A percentile compares a stretch with the other conserved stretches of the same genome.
Conservation (phyloP, 2,888 invertebrate genomes). For the Operophtera brumata region DNA sequence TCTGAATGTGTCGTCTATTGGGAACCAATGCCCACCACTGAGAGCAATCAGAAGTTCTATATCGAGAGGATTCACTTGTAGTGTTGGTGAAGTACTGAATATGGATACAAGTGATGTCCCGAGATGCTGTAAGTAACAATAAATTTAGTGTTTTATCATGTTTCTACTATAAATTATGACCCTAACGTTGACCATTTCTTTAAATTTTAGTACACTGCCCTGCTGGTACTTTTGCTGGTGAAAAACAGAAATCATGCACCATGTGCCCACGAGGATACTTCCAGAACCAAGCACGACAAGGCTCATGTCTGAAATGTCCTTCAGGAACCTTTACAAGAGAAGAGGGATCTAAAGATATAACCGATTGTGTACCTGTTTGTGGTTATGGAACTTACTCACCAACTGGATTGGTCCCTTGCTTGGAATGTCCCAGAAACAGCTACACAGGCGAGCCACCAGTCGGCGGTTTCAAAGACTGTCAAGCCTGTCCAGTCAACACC, state of each 20-base stretch:
- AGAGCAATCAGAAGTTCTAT: slow-evolving; percentile 92
- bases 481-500: slow-evolving; percentile 93
- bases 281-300: slow-evolving; percentile 95
- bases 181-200: slow-evolving; percentile 3
- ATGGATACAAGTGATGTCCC: slow-evolving; percentile 96
- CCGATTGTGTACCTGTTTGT: slow-evolving; percentile 95
- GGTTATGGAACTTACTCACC: slow-evolving; percentile 98
- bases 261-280: slow-evolving; percentile 96
- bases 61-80: slow-evolving; percentile 94
- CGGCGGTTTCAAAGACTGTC: slow-evolving; percentile 95
- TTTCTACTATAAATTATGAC: background rate
- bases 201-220: slow-evolving; percentile 93
- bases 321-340: slow-evolving; percentile 95
- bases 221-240: slow-evolving; percentile 95
- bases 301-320: slow-evolving; percentile 94
- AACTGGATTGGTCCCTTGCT: slow-evolving; percentile 94
- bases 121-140: slow-evolving; percentile 88
- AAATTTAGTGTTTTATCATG: background rate
- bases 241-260: slow-evolving; percentile 94
- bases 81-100: slow-evolving; percentile 95
- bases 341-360: slow-evolving; percentile 92
- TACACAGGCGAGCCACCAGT: slow-evolving; percentile 93
- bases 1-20: slow-evolving; percentile 92
- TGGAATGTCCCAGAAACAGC: slow-evolving; percentile 96
- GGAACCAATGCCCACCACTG: slow-evolving; percentile 95